Conservation (phyloP, 1,140 invertebrate species). For the Dreissena rostriformis region DNA sequence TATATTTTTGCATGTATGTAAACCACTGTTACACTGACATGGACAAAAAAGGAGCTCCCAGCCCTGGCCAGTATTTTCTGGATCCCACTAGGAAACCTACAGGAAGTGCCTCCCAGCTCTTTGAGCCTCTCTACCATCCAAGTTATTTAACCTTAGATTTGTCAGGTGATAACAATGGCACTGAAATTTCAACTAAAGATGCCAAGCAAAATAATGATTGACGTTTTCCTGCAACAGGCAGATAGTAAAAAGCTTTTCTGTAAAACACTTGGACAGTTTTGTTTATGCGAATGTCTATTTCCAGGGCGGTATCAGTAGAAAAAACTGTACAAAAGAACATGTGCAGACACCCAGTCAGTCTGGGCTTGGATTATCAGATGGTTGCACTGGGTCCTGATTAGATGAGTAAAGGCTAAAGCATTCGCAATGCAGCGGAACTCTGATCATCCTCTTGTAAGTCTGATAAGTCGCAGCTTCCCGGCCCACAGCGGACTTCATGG, state of each 20-base stretch:
- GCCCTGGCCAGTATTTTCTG: too few relatives aligned
- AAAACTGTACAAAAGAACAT: slow-evolving; percentile 25
- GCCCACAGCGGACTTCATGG: too few relatives aligned
- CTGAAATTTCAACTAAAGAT: too few relatives aligned
- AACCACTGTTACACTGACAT: too few relatives aligned
- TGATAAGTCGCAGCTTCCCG: slow-evolving; percentile 45
- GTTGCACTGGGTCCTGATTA: slow-evolving; percentile 39
- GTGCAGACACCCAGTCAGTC: slow-evolving; percentile 47
- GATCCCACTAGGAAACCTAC: too few relatives aligned
- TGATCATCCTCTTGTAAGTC: slow-evolving; percentile 27
- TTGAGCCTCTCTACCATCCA: too few relatives aligned
- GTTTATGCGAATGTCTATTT: slow-evolving; percentile 29
- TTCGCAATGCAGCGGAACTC: slow-evolving; percentile 27
- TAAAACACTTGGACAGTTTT: slow-evolving; percentile 1
- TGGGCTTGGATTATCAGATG: slow-evolving; percentile 44
- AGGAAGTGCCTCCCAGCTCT: too few relatives aligned
- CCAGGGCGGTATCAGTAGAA: slow-evolving; percentile 34
- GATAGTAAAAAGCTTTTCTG: slow-evolving; percentile 1
- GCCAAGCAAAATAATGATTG: slow-evolving; percentile 4
- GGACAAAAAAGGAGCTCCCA: too few relatives aligned
- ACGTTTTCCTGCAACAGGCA: slow-evolving; percentile 1
- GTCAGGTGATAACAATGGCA: too few relatives aligned
- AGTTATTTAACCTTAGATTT: too few relatives aligned
- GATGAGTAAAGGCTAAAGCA: slow-evolving; percentile 30
- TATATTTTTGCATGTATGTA: too few relatives aligned